Base-by-base conservation (phyloP, 2,797 vertebrate species). In the Mastacembelus armatus region DNA sequence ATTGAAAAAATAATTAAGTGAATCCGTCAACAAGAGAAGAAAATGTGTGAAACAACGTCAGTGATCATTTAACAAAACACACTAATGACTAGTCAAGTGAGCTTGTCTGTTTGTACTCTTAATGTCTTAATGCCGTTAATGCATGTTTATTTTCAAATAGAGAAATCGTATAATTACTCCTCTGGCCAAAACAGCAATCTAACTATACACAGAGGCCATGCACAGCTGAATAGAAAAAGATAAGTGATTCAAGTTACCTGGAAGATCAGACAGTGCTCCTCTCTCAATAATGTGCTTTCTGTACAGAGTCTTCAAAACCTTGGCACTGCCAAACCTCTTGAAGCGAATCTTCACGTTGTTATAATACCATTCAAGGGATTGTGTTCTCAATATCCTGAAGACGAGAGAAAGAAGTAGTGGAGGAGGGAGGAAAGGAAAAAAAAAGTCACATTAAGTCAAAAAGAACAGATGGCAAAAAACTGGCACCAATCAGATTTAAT, bases 311-410 rank as follows among this genome's bases (percentile, higher is more conserved):
- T 97, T 97, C 86, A 99, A 88, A 70, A 99, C 98, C 91, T 99
- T 99, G 83, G 97, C 96, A 21, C 98, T 99, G 85, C 98, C 98
- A 11, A 98, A 99, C 85, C 95, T 95, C 83, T 97, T 99, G 90
- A 99, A 99, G 56, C 96, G 96, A 73, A 93, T 97, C 92, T 98
- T 99, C 75, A 99, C 96, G 32, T 97, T 98, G 83, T 94, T 98
- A 76, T 99, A 99, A 89, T 96, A 99, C 97, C 97, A 99, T 89
- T 99, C 98, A 70, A 99, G 92, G 21, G 96, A 98, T 87, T 97
- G 97, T 0, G 94, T 94, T 87, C 95, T 94, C 66, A 98, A 90
- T 22, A 97, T 78, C 88, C 98, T 99, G 85, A 60, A 77, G 68
- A 74, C 0, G 39, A 35, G 52, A 42, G 56, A 66, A 33, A 58